These are phyloP conservation scores for Lates japonicus DNA, from an alignment of 2,797 vertebrate genomes.

Conservation along the genomic window DNA sequence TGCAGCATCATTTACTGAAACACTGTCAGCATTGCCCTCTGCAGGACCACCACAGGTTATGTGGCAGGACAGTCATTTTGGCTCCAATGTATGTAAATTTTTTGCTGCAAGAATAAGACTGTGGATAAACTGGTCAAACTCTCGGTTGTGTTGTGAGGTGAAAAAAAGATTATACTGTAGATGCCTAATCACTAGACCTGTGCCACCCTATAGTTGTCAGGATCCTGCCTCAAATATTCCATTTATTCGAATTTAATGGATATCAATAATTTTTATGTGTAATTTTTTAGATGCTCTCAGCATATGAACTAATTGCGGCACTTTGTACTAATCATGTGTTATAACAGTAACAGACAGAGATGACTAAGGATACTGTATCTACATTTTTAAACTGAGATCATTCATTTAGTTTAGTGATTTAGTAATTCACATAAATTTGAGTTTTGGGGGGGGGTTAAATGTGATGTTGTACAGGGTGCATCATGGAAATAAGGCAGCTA, in stretches of 20 bases:
- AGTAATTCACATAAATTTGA: background rate
- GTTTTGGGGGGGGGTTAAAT: background rate
- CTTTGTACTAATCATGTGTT: background rate
- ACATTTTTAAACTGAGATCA: background rate
- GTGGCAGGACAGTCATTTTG: conserved; percentile 27
- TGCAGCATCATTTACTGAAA: conserved; percentile 58
- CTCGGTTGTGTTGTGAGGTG: background rate
- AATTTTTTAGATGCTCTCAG: background rate
- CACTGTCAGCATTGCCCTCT: conserved; percentile 68
- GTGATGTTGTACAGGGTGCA: background rate
- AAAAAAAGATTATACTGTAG: background rate
- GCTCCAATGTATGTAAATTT: conserved; percentile 9
- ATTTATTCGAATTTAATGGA: background rate
- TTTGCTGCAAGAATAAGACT: conserved; percentile 1
- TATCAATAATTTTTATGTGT: background rate
- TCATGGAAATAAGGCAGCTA: background rate
- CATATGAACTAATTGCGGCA: background rate
- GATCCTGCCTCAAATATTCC: background rate
- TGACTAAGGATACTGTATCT: background rate
- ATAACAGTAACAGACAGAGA: background rate
- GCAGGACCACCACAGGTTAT: conserved; percentile 30
- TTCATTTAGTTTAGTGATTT: background rate
- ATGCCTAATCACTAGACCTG: background rate
- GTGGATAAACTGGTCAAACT: background rate
- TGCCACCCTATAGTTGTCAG: background rate